Percentiles rank a stretch among this genome's conserved stretches.
These are phyloP conservation scores for Nasonia longicornis DNA, from an alignment of 1,140 invertebrate genomes.

Conservation along the genomic window DNA sequence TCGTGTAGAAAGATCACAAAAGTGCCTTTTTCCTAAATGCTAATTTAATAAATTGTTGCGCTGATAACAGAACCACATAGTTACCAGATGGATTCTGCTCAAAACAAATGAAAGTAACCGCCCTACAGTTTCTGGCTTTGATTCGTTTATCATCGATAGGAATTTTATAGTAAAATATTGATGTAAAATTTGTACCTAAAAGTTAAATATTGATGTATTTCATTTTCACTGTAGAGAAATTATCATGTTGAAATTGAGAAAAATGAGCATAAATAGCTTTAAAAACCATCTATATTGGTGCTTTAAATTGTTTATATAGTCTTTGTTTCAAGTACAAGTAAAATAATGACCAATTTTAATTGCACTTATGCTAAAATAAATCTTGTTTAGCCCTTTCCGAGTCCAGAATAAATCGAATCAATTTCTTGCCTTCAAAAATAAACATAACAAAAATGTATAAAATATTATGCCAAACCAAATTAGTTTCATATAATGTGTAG, in stretches of 20 bases:
- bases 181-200: background rate
- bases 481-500: no score
- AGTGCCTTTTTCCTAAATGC: conserved; percentile 16
- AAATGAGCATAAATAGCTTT: background rate
- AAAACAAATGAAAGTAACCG: background rate
- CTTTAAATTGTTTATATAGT: background rate
- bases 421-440: no score
- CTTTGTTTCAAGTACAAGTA: no score
- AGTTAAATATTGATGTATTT: background rate
- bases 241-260: no score
- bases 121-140: background rate
- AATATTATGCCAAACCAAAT: no score
- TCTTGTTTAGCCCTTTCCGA: no score
- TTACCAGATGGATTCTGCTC: background rate
- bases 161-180: background rate
- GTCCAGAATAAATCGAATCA: no score
- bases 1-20: background rate
- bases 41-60: background rate
- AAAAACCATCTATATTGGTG: background rate
- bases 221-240: background rate
- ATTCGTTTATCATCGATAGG: background rate
- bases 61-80: background rate
- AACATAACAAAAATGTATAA: no score
- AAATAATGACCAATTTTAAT: no score
- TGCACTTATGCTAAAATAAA: no score